These are phyloP conservation scores for Cariama cristata DNA, from an alignment of 2,113 vertebrate genomes.

Conservation along the genomic window DNA sequence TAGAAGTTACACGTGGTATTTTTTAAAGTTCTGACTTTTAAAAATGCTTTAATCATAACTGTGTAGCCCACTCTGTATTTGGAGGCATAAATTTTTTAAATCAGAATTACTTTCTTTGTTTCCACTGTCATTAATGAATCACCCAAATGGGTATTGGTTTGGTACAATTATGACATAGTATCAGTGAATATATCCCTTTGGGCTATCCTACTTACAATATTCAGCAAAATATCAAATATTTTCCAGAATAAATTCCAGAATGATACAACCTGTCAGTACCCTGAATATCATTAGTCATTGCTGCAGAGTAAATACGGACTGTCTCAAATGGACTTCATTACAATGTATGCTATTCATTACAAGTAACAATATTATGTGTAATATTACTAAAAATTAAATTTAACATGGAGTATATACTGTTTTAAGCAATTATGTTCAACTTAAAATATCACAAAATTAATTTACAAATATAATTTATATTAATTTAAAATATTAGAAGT, in stretches of 20 bases:
- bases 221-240: neutral
- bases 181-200: neutral
- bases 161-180: neutral
- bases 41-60: neutral
- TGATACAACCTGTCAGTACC: neutral
- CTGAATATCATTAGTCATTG: neutral
- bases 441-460: neutral
- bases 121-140: neutral
- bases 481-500: neutral
- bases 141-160: neutral
- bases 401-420: neutral
- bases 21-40: neutral
- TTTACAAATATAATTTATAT: neutral
- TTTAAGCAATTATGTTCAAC: neutral
- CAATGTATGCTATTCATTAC: neutral
- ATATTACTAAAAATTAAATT: neutral
- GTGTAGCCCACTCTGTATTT: neutral
- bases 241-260: neutral
- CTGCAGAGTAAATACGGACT: neutral
- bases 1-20: neutral
- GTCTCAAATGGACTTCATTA: neutral
- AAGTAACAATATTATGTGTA: neutral
- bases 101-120: neutral
- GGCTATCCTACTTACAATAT: neutral
- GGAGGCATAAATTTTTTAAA: neutral